Percentiles rank a stretch among this genome's conserved stretches.
Conservation (phyloP, 92 coral and sea anemone species). For the Epizoanthus rinbou region DNA sequence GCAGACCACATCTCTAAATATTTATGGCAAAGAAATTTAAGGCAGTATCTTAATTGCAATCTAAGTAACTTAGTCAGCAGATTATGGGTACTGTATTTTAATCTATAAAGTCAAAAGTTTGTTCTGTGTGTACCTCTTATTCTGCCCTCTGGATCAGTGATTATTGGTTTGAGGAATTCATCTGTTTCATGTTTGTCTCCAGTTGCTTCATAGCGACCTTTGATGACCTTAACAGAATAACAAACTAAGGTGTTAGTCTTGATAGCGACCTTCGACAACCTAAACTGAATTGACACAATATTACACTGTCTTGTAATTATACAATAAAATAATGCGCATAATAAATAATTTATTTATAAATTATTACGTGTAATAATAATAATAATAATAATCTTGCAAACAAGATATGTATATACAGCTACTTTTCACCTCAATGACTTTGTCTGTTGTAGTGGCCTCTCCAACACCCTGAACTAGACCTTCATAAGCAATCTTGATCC, state of each 20-base stretch:
- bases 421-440: constrained; percentile 75
- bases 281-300: background rate
- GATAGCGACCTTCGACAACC: background rate
- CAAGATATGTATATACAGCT: background rate
- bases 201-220: constrained; percentile 86
- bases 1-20: background rate
- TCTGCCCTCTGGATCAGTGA: constrained; percentile 91
- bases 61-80: background rate
- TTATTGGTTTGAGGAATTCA: constrained; percentile 94
- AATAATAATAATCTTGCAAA: no score
- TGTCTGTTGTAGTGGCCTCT: constrained; percentile 80
- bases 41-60: background rate
- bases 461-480: constrained; percentile 94
- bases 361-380: no score
- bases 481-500: constrained; percentile 97
- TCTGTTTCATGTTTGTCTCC: constrained; percentile 95
- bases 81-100: background rate
- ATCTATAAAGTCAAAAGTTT: background rate
- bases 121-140: constrained; percentile 65
- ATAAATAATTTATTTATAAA: no score
- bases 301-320: no score
- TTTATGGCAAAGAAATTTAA: background rate
- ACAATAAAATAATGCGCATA: background rate
- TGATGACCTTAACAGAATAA: constrained; percentile 67
- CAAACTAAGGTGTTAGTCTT: background rate